Evolutionary conservation across 2,888 invertebrate genomes (phyloP).

Genomic region (Alcis repandata): DNA sequence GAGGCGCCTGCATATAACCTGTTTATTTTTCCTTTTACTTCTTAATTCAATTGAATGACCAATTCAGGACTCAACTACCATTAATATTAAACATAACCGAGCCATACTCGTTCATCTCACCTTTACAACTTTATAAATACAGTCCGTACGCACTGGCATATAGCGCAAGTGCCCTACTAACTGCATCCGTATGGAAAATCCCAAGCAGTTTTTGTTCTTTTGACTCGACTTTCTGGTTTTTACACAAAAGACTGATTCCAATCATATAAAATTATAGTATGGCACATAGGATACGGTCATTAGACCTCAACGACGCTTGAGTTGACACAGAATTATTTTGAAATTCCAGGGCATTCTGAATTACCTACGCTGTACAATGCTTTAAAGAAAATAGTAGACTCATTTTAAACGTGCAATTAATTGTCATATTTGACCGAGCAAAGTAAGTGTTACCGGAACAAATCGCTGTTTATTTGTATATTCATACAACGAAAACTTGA

Average conservation of each 20-base stretch:
- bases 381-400: too few species aligned
- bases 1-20: too few species aligned
- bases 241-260: conserved; percentile 10
- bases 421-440: too few species aligned
- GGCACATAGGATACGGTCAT: background rate
- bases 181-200: conserved; percentile 34
- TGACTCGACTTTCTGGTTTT: conserved; percentile 26
- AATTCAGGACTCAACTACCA: background rate
- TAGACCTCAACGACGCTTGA: background rate
- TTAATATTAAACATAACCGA: conserved; percentile 3
- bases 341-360: too few species aligned
- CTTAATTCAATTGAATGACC: background rate
- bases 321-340: too few species aligned
- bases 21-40: background rate
- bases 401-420: too few species aligned
- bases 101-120: conserved; percentile 4
- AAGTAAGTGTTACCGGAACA: too few species aligned
- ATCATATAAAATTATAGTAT: background rate
- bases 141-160: background rate
- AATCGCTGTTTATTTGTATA: too few species aligned
- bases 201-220: conserved; percentile 16
- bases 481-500: too few species aligned
- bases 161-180: conserved; percentile 30
- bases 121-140: conserved; percentile 7
- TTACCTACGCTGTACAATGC: too few species aligned